These are phyloP conservation scores for Holothuria scabra DNA, from an alignment of 53 echinoderm and acorn worm genomes.

Conservation along the genomic window DNA sequence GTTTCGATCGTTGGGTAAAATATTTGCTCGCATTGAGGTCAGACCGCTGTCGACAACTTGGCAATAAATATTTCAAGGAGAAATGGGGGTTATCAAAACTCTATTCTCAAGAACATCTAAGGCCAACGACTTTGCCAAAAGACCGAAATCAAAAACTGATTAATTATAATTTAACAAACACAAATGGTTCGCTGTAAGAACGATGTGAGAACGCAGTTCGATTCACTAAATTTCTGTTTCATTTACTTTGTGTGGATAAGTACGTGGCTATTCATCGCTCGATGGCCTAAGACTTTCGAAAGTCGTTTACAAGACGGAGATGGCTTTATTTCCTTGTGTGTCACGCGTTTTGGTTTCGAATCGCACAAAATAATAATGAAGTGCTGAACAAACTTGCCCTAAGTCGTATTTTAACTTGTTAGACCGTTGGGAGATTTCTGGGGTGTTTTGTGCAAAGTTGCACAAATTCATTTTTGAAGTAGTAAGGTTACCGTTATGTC, in stretches of 20 bases:
- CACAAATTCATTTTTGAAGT: too few relatives aligned
- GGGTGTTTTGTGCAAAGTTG: too few relatives aligned
- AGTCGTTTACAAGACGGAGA: slow-evolving; percentile 33
- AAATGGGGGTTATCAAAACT: slow-evolving; percentile 47
- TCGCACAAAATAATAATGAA: slow-evolving; percentile 30
- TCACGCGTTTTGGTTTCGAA: slow-evolving; percentile 44
- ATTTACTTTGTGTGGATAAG: slow-evolving; percentile 24
- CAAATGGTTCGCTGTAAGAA: slow-evolving; percentile 29
- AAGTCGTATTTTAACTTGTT: neutral
- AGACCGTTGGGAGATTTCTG: too few relatives aligned
- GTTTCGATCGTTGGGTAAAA: slow-evolving; percentile 13
- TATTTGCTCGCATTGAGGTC: slow-evolving; percentile 37
- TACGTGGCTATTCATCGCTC: slow-evolving; percentile 23
- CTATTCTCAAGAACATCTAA: slow-evolving; percentile 39
- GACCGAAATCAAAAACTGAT: slow-evolving; percentile 45
- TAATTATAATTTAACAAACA: slow-evolving; percentile 40
- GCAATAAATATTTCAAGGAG: slow-evolving; percentile 49
- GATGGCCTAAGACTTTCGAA: slow-evolving; percentile 39
- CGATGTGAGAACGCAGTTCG: slow-evolving; percentile 26
- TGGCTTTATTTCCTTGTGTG: slow-evolving; percentile 41
- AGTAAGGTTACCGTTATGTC: too few relatives aligned
- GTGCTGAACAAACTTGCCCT: slow-evolving; percentile 7
- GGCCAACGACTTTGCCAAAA: slow-evolving; percentile 41
- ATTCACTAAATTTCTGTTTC: slow-evolving; percentile 33
- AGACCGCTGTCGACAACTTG: slow-evolving; percentile 20